A percentile compares a stretch with the other conserved stretches of the same genome.
These are phyloP conservation scores for Brenthis hecate DNA, from an alignment of 2,888 invertebrate genomes.

Conservation along the genomic window DNA sequence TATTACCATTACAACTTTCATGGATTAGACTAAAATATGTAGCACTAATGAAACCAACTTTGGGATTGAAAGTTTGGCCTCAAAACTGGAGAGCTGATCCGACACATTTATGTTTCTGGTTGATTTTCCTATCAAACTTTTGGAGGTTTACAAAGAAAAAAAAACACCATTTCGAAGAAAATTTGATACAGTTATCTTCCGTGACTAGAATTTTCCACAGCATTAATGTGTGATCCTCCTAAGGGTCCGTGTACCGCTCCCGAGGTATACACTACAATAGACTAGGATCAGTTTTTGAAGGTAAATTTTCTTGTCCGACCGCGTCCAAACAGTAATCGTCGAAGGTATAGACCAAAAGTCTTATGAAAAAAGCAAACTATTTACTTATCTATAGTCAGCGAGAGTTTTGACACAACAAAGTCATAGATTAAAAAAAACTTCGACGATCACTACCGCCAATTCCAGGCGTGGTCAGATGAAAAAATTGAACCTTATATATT, in stretches of 20 bases:
- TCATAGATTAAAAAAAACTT: slow-evolving; percentile 17
- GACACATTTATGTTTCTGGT: slow-evolving; percentile 62
- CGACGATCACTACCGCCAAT: slow-evolving; percentile 33
- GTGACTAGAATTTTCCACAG: slow-evolving; percentile 68
- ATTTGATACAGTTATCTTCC: slow-evolving; percentile 68
- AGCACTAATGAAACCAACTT: too few species aligned
- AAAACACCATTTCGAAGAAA: slow-evolving; percentile 70
- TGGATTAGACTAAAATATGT: too few species aligned
- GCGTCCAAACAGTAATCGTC: slow-evolving; percentile 24
- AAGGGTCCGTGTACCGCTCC: slow-evolving; percentile 57
- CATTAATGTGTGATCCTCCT: slow-evolving; percentile 69
- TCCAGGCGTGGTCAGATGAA: slow-evolving; percentile 36
- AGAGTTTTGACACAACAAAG: background rate
- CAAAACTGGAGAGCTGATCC: slow-evolving; percentile 51
- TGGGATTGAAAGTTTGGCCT: slow-evolving; percentile 28
- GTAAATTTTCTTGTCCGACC: slow-evolving; percentile 42
- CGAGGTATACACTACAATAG: slow-evolving; percentile 54
- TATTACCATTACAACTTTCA: background rate
- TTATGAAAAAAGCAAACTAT: background rate
- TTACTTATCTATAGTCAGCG: slow-evolving; percentile 11
- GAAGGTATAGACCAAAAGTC: background rate
- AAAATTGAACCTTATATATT: slow-evolving; percentile 45
- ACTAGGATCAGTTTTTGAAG: slow-evolving; percentile 60
- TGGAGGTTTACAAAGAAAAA: slow-evolving; percentile 77
- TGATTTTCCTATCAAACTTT: slow-evolving; percentile 81